phyloP scores from a whole-genome alignment of 2,113 vertebrate species.

The Okapia johnstoni region DNA sequence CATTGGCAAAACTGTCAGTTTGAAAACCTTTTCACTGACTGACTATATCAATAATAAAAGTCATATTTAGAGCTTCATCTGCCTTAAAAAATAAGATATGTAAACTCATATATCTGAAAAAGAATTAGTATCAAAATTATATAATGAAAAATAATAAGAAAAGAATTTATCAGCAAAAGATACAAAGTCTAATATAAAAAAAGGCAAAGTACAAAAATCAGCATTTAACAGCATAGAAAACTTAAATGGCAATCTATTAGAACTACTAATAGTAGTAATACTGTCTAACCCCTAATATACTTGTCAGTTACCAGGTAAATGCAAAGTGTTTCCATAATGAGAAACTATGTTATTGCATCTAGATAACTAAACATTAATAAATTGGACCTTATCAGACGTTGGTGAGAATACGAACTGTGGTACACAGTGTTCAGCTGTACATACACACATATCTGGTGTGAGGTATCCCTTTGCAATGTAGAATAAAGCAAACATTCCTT shows the following conservation, averaged over 20 bases:
- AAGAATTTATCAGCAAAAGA: background rate
- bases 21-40: background rate
- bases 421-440: background rate
- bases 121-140: background rate
- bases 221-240: background rate
- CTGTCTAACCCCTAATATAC: background rate
- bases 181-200: background rate
- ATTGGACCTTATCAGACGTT: background rate
- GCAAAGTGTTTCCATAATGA: background rate
- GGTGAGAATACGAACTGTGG: background rate
- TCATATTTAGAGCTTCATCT: background rate
- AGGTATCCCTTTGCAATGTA: background rate
- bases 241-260: background rate
- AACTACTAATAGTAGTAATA: background rate
- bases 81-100: background rate
- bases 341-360: background rate
- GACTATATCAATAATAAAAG: background rate
- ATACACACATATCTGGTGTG: background rate
- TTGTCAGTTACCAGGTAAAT: background rate
- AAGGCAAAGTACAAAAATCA: background rate
- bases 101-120: background rate
- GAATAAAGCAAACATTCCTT: background rate
- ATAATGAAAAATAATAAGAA: background rate
- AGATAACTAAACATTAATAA: background rate
- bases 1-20: too few relatives aligned